Base-by-base conservation (phyloP, 2,888 invertebrate species). In the Synanthedon vespiformis region DNA sequence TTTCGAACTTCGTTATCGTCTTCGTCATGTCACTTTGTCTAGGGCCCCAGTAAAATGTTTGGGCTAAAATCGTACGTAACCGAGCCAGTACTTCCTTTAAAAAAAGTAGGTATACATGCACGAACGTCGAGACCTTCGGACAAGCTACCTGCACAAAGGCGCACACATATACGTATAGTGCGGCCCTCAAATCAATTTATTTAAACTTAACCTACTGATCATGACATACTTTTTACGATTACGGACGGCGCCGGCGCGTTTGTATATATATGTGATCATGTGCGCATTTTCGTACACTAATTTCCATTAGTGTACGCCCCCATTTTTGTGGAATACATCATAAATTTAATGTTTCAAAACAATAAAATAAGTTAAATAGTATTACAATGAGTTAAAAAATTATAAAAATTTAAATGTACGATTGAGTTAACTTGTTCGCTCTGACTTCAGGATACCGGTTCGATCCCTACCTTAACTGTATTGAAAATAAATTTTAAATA, bases 121-220 rank as follows among this genome's bases (percentile, higher is more conserved):
- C 44, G 44, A 44, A 44, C 13, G 13, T 44, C 6, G 44, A 14
- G 14, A 44, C 44, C 44, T 44, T 44, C 44, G 44, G 44, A n/a
- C 44, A 13, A 44, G 13, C 44, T 44, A 44, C 44, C 44, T 44
- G 44, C 13, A 48, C 48, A 50, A 18, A n/a, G n/a, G 50, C 50
- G 50, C 50, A 49, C 49, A 22, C 49, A 49, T 18, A 8, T 18
- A 49, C 49, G 16, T 18, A 48, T 14, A 18, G 57, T 51, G 51
- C 52, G 56, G 58, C 59, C 59, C 59, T 59, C 57, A 48, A 54
- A 55, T 59, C 61, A 57, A 58, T 61, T 61, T 58, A 77, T 82
- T 84, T 85, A 85, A 88, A 88, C 86, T 87, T 88, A 82, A 88
- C 88, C 88, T 73, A 88, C 77, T 88, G 86, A 84, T 86, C 87